These are phyloP conservation scores for Emmelina monodactyla DNA, from an alignment of 2,888 invertebrate genomes.

Conservation along the genomic window DNA sequence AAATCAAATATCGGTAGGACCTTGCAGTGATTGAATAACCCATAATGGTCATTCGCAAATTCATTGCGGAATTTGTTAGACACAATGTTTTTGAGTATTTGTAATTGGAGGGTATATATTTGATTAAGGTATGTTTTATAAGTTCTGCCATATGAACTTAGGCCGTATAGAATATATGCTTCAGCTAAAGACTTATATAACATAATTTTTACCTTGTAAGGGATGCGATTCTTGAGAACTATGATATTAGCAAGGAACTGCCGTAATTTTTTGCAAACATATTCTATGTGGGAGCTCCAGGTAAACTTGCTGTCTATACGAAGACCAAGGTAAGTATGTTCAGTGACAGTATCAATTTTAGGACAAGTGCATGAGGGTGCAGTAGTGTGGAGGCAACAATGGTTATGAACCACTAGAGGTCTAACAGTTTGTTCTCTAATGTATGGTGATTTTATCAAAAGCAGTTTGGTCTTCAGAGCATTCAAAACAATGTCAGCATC, in stretches of 20 bases:
- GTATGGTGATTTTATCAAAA: conserved; percentile 11
- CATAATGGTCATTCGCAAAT: not conserved
- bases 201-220: conserved; percentile 1
- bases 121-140: not conserved
- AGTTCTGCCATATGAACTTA: not conserved
- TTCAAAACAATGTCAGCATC: conserved; percentile 12
- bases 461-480: conserved; percentile 11
- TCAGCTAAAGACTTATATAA: conserved; percentile 2
- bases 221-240: not conserved
- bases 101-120: not conserved
- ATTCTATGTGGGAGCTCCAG: not conserved
- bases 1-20: not conserved
- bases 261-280: conserved; percentile 2
- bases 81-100: not conserved
- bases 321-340: not conserved
- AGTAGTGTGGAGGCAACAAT: conserved; percentile 5
- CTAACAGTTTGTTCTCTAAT: not conserved
- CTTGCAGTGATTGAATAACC: not conserved
- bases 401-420: conserved; percentile 8
- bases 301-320: not conserved
- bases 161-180: conserved; percentile 1
- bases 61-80: not conserved
- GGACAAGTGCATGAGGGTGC: too few relatives aligned
- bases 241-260: conserved; percentile 2
- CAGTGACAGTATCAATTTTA: not conserved